A percentile compares a stretch with the other conserved stretches of the same genome.
These are phyloP conservation scores for Bubalus kerabau DNA, from an alignment of 2,113 vertebrate genomes.

Conservation along the genomic window DNA sequence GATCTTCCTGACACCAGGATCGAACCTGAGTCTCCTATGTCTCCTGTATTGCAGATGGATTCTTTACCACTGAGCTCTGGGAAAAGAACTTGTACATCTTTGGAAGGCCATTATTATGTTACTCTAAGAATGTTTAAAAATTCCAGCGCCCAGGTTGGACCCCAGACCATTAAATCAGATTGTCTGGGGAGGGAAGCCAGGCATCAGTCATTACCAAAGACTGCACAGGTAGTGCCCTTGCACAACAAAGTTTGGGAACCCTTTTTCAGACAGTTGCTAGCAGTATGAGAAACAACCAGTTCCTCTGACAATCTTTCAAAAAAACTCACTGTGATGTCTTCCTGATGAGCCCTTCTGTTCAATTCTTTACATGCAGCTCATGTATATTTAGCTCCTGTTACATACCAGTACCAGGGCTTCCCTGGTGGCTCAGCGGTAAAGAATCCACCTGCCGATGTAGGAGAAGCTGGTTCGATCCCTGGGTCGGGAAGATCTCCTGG, in stretches of 20 bases:
- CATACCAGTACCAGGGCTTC: not conserved
- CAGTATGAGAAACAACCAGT: not conserved
- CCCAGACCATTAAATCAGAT: not conserved
- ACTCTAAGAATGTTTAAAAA: not conserved
- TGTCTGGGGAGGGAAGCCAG: not conserved
- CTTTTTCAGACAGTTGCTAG: not conserved
- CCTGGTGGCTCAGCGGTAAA: not conserved
- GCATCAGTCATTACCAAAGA: not conserved
- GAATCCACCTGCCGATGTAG: not conserved
- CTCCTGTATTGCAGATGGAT: not conserved
- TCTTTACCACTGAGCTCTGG: not conserved
- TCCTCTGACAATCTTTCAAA: not conserved
- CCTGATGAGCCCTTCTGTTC: not conserved
- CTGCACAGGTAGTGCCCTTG: not conserved
- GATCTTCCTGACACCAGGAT: not conserved
- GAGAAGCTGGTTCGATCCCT: not conserved
- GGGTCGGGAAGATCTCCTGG: not conserved
- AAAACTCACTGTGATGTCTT: not conserved
- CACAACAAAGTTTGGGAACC: not conserved
- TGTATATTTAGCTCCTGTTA: not conserved
- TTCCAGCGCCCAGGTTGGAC: not conserved
- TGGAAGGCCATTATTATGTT: not conserved
- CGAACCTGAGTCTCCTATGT: not conserved
- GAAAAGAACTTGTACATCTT: not conserved
- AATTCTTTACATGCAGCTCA: not conserved